phyloP scores from a whole-genome alignment of 2,888 invertebrate genomes.

The Ametastegia equiseti region DNA sequence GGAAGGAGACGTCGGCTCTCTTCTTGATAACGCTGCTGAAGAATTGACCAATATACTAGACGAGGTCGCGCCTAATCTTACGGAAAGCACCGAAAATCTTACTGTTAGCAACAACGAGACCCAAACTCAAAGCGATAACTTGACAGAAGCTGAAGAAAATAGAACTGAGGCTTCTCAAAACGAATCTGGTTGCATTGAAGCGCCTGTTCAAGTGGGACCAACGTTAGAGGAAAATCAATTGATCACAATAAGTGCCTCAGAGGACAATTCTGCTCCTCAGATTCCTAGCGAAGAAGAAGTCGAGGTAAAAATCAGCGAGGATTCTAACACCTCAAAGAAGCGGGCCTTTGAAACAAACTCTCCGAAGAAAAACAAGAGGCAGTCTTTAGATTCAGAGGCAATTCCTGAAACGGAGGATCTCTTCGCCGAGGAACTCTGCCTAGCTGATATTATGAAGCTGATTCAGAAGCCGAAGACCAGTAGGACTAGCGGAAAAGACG shows the following conservation, averaged over 20 bases:
- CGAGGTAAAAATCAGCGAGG: background rate
- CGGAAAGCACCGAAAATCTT: slow-evolving; percentile 45
- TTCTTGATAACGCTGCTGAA: slow-evolving; percentile 65
- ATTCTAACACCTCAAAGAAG: slow-evolving; percentile 60
- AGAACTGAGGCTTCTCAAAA: background rate
- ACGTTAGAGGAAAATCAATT: background rate
- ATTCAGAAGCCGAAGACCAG: slow-evolving; percentile 59
- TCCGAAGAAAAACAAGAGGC: slow-evolving; percentile 65
- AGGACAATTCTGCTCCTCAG: background rate
- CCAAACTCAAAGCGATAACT: background rate
- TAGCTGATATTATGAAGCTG: slow-evolving; percentile 67
- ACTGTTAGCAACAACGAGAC: background rate
- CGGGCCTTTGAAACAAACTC: slow-evolving; percentile 63
- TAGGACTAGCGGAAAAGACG: slow-evolving; percentile 30
- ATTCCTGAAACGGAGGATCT: slow-evolving; percentile 54
- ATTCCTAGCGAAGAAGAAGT: background rate
- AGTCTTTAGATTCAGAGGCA: slow-evolving; percentile 57
- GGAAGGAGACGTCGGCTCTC: slow-evolving; percentile 65
- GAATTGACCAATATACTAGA: slow-evolving; percentile 65
- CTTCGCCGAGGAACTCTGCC: slow-evolving; percentile 59
- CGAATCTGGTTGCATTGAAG: background rate
- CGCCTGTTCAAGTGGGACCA: slow-evolving; percentile 15
- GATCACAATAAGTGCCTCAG: slow-evolving; percentile 11
- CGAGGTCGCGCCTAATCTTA: slow-evolving; percentile 58
- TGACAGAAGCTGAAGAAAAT: slow-evolving; percentile 15